Evolutionary conservation across 2,888 invertebrate species (phyloP).

Genomic region (Cataglyphis altisquamis): DNA sequence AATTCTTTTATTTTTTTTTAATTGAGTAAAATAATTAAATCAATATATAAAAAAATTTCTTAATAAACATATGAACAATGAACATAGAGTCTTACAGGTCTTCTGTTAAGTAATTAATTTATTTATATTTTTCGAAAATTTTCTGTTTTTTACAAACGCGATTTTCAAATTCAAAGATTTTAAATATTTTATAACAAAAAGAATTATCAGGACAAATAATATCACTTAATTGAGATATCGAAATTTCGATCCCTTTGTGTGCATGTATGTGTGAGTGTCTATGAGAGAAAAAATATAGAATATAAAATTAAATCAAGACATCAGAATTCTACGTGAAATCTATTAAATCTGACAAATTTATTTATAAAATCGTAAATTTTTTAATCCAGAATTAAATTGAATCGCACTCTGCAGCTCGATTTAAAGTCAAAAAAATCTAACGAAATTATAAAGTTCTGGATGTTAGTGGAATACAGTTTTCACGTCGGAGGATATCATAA

Average conservation of each 20-base stretch:
- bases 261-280: neutral
- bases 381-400: slow-evolving; percentile 4
- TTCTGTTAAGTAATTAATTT: neutral
- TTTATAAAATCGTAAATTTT: neutral
- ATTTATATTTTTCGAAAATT: neutral
- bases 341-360: neutral
- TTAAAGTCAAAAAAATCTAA: neutral
- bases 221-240: neutral
- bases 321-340: neutral
- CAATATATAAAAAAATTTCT: neutral
- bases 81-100: neutral
- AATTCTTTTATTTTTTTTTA: neutral
- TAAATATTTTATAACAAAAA: neutral
- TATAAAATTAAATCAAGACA: neutral
- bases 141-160: neutral
- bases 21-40: neutral
- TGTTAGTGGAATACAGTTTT: neutral
- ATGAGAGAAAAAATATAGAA: neutral
- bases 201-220: neutral
- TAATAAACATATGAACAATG: neutral
- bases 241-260: neutral
- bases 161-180: neutral
- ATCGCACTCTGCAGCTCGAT: neutral
- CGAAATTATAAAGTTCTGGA: slow-evolving; percentile 10
- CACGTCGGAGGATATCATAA: neutral